phyloP scores from a whole-genome alignment of 2,888 invertebrate species.

The Piscicola geometra region DNA sequence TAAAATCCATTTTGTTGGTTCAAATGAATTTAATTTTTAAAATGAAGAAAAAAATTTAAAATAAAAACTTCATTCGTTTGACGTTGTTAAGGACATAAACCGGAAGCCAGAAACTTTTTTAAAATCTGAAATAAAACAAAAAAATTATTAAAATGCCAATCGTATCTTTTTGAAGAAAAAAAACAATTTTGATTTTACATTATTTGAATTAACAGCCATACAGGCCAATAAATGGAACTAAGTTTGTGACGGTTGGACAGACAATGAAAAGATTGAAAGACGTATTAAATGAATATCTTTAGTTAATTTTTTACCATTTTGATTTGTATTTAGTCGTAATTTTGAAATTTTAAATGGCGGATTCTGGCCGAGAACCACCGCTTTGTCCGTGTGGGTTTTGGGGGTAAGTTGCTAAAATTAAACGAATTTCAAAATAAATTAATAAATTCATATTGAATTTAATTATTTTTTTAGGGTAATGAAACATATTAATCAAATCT shows the following conservation, averaged over 20 bases:
- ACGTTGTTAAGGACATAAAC: slow-evolving; percentile 11
- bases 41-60: neutral
- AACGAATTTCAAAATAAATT: too few species aligned
- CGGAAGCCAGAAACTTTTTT: slow-evolving; percentile 9
- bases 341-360: slow-evolving; percentile 40
- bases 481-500: too few species aligned
- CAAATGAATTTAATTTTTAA: neutral
- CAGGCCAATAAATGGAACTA: slow-evolving; percentile 8
- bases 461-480: too few species aligned
- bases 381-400: slow-evolving; percentile 45
- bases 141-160: neutral
- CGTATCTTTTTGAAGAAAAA: neutral
- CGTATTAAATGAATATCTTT: neutral
- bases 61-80: neutral
- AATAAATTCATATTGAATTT: too few species aligned
- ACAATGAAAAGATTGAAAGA: neutral
- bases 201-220: neutral
- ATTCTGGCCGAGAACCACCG: slow-evolving; percentile 42
- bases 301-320: neutral
- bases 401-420: slow-evolving; percentile 42
- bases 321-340: neutral
- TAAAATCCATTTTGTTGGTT: too few species aligned
- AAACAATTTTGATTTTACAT: neutral
- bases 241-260: neutral
- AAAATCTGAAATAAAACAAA: neutral